Conservation (phyloP, 1,140 invertebrate genomes). For the Aporrectodea caliginosa region DNA sequence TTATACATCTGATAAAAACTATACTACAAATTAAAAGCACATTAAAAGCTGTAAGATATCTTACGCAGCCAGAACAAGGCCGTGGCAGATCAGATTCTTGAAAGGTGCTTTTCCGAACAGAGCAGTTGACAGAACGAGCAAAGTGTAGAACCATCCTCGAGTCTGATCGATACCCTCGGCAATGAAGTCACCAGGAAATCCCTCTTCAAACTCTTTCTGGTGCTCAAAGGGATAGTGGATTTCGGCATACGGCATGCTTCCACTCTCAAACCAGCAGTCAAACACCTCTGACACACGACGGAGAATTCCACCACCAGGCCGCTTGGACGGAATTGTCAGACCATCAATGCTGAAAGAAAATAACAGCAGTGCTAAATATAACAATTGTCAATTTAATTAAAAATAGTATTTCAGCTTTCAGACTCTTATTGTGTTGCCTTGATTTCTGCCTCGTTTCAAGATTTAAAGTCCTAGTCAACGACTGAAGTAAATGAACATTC, state of each 20-base stretch:
- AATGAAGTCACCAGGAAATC: conserved; percentile 99
- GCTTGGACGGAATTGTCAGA: conserved; percentile 85
- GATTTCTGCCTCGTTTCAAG: no score
- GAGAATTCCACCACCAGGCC: conserved; percentile 75
- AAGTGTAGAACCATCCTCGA: conserved; percentile 97
- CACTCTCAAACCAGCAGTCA: conserved; percentile 99
- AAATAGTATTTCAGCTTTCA: no score
- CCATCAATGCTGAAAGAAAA: conserved; percentile 70
- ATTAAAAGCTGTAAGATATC: no score
- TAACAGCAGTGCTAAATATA: no score
- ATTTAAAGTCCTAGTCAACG: no score
- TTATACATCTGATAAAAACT: no score
- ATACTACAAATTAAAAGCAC: background rate
- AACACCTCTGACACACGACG: conserved; percentile 89
- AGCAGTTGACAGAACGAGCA: conserved; percentile 90
- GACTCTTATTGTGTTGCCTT: no score
- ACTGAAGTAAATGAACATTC: no score
- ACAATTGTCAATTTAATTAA: no score
- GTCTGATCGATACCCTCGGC: conserved; percentile 99
- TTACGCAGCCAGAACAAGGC: conserved; percentile 78
- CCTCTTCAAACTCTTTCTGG: conserved; percentile 82
- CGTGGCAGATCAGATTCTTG: conserved; percentile 95
- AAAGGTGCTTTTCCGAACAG: conserved; percentile 96
- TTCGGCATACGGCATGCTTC: conserved; percentile 98
- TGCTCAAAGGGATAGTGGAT: conserved; percentile 91